phyloP scores from a whole-genome alignment of 1,140 invertebrate genomes.

The Pollicipes pollicipes region DNA sequence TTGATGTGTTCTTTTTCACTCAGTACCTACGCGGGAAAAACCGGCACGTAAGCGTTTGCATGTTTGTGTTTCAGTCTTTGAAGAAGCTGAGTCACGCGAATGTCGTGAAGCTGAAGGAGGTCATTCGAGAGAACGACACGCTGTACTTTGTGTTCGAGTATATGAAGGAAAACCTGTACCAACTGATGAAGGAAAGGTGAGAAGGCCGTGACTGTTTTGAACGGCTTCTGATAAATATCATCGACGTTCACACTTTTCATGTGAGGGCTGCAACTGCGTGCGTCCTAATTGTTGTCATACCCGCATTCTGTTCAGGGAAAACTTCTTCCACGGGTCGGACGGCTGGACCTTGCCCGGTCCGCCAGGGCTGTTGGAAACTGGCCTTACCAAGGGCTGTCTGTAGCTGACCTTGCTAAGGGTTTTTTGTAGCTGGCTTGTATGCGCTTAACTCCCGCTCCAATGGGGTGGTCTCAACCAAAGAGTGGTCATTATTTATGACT shows the following conservation, averaged over 20 bases:
- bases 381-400: too few species aligned
- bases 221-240: constrained; percentile 7
- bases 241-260: background rate
- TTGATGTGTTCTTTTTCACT: too few species aligned
- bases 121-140: constrained; percentile 95
- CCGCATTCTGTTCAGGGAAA: background rate
- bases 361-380: too few species aligned
- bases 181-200: constrained; percentile 90
- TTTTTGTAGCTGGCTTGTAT: too few species aligned
- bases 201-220: constrained; percentile 21
- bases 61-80: constrained; percentile 49
- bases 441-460: too few species aligned
- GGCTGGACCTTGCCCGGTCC: too few species aligned
- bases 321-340: too few species aligned
- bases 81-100: constrained; percentile 98
- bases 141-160: constrained; percentile 99
- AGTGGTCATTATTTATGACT: too few species aligned
- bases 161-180: constrained; percentile 99
- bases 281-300: background rate
- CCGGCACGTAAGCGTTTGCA: too few species aligned
- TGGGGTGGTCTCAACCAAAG: too few species aligned
- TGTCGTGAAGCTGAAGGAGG: constrained; percentile 95
- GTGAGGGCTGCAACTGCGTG: background rate
- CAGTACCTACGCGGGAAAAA: too few species aligned
- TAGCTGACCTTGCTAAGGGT: too few species aligned